phyloP scores from a whole-genome alignment of 2,888 invertebrate genomes.

The Seira musarum region DNA sequence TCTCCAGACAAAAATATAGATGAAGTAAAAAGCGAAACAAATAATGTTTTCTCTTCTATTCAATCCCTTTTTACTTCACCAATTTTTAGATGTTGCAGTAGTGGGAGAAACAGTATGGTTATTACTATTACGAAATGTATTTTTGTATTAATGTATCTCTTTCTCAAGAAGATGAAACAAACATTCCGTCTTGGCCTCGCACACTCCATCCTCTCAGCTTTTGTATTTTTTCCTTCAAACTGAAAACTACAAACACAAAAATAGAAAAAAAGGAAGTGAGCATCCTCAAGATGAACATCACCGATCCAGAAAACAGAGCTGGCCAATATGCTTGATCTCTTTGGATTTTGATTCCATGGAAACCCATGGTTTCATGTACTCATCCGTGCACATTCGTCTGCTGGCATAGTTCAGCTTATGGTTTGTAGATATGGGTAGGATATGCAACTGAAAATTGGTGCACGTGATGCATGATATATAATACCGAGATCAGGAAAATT shows the following conservation, averaged over 20 bases:
- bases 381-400: too few species aligned
- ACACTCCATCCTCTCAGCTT: not conserved
- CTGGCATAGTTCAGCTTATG: too few species aligned
- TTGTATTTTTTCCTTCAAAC: not conserved
- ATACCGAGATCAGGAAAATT: too few species aligned
- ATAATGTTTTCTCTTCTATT: not conserved
- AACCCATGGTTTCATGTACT: too few species aligned
- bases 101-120: too few species aligned
- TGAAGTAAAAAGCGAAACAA: not conserved
- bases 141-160: not conserved
- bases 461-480: too few species aligned
- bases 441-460: too few species aligned
- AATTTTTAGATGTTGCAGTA: not conserved
- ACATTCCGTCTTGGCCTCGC: not conserved
- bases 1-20: not conserved
- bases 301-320: constrained; percentile 35
- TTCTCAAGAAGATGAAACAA: not conserved
- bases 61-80: not conserved
- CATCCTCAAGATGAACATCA: not conserved
- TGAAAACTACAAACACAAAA: not conserved
- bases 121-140: not conserved
- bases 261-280: constrained; percentile 25
- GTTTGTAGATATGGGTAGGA: too few species aligned
- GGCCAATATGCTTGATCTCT: constrained; percentile 41
- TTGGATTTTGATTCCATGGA: not conserved